Evolutionary conservation across 35 echinoderm and acorn worm species (phyloP), one percentile per base, ranked within the genome.

Genomic region (Holothuria glaberrima): DNA sequence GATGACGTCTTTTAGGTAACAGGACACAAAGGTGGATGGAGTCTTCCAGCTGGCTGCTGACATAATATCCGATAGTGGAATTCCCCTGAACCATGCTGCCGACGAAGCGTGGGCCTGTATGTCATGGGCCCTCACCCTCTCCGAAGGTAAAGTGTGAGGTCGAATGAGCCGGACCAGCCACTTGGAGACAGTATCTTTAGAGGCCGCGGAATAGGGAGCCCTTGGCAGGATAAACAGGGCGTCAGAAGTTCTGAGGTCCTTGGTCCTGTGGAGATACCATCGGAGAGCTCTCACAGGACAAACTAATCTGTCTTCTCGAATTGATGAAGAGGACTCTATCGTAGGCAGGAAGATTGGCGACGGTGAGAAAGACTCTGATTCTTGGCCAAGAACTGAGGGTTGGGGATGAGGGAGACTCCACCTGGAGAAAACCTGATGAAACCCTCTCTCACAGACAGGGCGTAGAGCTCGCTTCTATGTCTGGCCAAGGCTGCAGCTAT

Each of bases 361-460:
- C 1, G 74, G 88, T 1, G 34, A 19, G 71, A 61, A 71, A 57
- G 19, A 19, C 19, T 38, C 21, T 83, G 89, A 38, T 91, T 75
- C 34, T 75, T 75, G 19, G 71, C 71, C 34, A 75, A 36, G 71
- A 75, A 75, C 17, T 19, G 19, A 3, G 71, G 25, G 5, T 36
- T 36, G 26, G 71, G 71, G 19, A 75, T 2, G 4, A 75, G 6
- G 4, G 26, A 21, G 30, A 75, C 71, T 3, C 71, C 71, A 6
- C 19, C 34, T 24, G 25, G 6, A 2, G 25, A 27, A 30, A 75
- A 86, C 19, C 90, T 34, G 66, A 86, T 85, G 30, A 63, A 41
- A 2, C 69, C 90, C 12, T 16, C 3, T 20, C 6, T 52, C 17
- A 38, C 33, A 91, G 44, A 19, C n/a, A n/a, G n/a, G n/a, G 82